Base-by-base conservation (phyloP, 2,113 vertebrate species). In the Coreoperca whiteheadi region DNA sequence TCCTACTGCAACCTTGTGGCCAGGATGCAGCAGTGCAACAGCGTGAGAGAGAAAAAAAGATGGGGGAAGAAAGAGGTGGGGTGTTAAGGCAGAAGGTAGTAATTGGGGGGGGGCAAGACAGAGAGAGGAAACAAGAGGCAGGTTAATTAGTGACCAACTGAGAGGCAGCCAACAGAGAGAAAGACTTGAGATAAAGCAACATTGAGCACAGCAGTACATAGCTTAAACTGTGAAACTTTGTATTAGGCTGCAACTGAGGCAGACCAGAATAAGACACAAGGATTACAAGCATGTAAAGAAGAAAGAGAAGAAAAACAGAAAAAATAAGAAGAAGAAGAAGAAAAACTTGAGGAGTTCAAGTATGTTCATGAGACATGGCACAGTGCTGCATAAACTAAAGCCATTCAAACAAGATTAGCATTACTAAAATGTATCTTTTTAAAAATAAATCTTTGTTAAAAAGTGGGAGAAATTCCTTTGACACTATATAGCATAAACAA, bases 1-100 rank as follows among this genome's bases (percentile, higher is more conserved):
- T 76, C 98, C 98, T 93, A 99, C 98, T 74, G 98, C 96, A 96
- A 99, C 98, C 98, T 99, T 89, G 92, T 94, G 95, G 94, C 77
- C 84, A 91, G 94, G 82, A 91, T 25, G 85, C 89, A 96, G 91
- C 91, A 92, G 90, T 92, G 94, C 89, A 95, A 94, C 87, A 92
- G 89, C 79, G 84, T 78, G 88, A 82, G 8, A 1, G 32, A 25
- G 11, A 15, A 15, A 18, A 66, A 59, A 56, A 86, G 92, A 64
- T 87, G 88, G 92, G 92, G 92, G 39, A 53, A 81, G 56, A 73
- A 8, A 48, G 43, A 61, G 21, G 79, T n/a, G 32, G 54, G 83
- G 69, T 20, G 54, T 79, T 78, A 50, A 41, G 64, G 69, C 16
- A 76, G 65, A 53, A 43, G 72, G 76, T 16, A 56, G 56, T 37